phyloP scores from a whole-genome alignment of 2,888 invertebrate species.

The Tachina fera region DNA sequence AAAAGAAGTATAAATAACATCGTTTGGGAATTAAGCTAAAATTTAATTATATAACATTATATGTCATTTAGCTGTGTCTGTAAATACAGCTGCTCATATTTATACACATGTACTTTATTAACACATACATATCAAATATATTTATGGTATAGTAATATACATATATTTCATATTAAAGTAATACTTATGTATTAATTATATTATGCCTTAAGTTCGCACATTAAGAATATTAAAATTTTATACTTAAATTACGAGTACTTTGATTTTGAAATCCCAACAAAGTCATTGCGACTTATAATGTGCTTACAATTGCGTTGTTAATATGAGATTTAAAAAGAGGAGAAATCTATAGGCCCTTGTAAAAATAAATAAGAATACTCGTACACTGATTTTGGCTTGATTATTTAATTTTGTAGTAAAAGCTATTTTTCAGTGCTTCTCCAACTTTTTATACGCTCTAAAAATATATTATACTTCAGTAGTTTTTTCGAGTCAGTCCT shows the following conservation, averaged over 20 bases:
- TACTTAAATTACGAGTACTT: not conserved
- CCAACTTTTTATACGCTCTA: no score
- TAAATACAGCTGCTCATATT: not conserved
- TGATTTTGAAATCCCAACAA: not conserved
- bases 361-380: no score
- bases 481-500: no score
- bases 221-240: conserved; percentile 30
- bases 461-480: no score
- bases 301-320: not conserved
- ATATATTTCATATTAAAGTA: not conserved
- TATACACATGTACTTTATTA: not conserved
- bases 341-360: no score
- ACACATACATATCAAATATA: not conserved
- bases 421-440: no score
- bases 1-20: not conserved
- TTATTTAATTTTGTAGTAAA: no score
- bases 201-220: conserved; percentile 24
- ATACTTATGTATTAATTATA: conserved; percentile 35
- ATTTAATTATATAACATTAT: not conserved
- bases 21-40: not conserved
- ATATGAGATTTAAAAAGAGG: not conserved
- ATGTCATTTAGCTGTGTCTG: not conserved
- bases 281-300: not conserved
- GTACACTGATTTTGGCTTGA: no score
- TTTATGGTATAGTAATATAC: not conserved